Evolutionary conservation across 2,113 vertebrate genomes (phyloP).

Genomic region (Phainopepla nitens): DNA sequence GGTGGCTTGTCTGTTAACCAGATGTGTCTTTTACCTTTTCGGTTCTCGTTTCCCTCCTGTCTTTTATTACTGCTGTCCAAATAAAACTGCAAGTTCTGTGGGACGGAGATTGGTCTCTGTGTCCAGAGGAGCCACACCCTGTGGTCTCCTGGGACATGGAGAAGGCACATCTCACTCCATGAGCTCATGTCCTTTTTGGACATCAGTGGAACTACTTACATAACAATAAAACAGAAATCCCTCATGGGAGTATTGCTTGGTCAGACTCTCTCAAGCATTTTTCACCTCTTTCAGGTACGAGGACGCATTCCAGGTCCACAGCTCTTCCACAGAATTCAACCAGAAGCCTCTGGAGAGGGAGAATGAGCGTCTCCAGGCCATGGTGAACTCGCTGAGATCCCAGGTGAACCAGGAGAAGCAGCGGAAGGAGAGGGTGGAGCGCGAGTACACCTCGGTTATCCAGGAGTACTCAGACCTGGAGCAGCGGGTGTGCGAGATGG

Average conservation of each 20-base stretch:
- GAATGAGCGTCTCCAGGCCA: constrained; percentile 84
- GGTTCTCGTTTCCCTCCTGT: not conserved
- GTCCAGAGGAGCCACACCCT: not conserved
- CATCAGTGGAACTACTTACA: not conserved
- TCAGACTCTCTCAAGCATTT: not conserved
- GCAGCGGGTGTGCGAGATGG: constrained; percentile 84
- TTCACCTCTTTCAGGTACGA: constrained; percentile 77
- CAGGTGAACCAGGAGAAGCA: constrained; percentile 86
- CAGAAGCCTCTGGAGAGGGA: constrained; percentile 83
- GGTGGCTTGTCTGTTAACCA: not conserved
- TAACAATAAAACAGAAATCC: not conserved
- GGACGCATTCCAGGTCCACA: constrained; percentile 83
- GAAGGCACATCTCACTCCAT: not conserved
- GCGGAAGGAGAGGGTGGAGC: constrained; percentile 83
- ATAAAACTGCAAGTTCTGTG: not conserved
- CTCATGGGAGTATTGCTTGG: not conserved
- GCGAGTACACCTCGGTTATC: constrained; percentile 83
- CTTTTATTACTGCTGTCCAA: not conserved
- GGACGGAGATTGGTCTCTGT: not conserved
- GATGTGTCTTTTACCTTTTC: not conserved
- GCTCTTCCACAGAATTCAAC: constrained; percentile 83
- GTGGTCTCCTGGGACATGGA: not conserved
- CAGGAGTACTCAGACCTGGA: constrained; percentile 90
- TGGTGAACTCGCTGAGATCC: constrained; percentile 81
- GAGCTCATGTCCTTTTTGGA: not conserved